These are phyloP conservation scores for Cepphus grylle DNA, from an alignment of 2,113 vertebrate species.

Conservation along the genomic window DNA sequence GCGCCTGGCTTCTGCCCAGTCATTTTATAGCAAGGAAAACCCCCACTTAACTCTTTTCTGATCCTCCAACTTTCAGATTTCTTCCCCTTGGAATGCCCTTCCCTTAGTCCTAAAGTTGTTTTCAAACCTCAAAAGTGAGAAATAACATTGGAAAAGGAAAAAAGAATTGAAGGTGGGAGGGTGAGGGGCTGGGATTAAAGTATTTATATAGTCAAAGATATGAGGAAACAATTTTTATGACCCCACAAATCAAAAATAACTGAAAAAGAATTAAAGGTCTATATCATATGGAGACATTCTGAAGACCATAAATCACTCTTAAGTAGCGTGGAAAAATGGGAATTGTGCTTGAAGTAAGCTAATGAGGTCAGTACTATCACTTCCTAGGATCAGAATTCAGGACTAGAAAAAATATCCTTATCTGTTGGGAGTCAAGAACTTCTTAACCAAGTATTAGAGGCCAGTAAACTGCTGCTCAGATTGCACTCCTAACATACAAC, in stretches of 20 bases:
- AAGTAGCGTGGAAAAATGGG: not conserved
- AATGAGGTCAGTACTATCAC: conserved; percentile 10
- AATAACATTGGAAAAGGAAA: not conserved
- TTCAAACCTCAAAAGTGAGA: not conserved
- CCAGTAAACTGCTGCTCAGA: conserved; percentile 20
- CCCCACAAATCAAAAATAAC: conserved; percentile 12
- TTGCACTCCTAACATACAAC: not conserved
- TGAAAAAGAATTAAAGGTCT: not conserved
- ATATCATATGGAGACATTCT: conserved; percentile 18
- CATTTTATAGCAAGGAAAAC: conserved; percentile 8
- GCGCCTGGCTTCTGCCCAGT: not conserved
- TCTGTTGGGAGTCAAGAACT: conserved; percentile 36
- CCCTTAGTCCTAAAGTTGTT: not conserved
- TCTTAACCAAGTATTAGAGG: not conserved
- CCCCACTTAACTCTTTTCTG: conserved; percentile 1
- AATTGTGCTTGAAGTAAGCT: conserved; percentile 18
- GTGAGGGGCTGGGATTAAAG: not conserved
- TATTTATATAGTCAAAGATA: not conserved
- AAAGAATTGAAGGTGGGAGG: not conserved
- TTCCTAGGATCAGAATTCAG: conserved; percentile 48
- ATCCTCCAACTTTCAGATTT: not conserved
- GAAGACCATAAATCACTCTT: not conserved
- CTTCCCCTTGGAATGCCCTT: not conserved
- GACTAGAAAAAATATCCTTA: conserved; percentile 41
- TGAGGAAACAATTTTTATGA: not conserved